These are phyloP conservation scores for Tethea ocularis DNA, from an alignment of 2,888 invertebrate genomes.

Conservation along the genomic window DNA sequence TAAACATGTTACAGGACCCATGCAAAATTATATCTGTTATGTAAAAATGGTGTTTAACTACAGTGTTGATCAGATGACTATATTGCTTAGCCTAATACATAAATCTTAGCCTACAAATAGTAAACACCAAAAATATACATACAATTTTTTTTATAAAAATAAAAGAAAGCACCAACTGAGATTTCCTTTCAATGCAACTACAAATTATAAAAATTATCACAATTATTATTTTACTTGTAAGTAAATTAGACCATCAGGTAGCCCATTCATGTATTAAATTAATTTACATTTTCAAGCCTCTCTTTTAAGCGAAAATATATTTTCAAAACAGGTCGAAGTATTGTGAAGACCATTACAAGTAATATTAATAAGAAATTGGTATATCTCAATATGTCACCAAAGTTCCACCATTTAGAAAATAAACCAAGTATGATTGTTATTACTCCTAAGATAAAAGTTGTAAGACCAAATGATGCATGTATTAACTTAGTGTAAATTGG, in stretches of 20 bases:
- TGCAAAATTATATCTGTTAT: no score
- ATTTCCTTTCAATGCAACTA: not conserved
- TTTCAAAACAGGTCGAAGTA: conserved; percentile 72
- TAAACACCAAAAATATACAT: not conserved
- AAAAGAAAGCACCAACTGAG: not conserved
- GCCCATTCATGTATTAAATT: conserved; percentile 20
- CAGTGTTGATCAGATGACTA: not conserved
- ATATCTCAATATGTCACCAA: conserved; percentile 67
- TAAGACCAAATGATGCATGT: conserved; percentile 69
- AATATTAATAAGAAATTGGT: conserved; percentile 60
- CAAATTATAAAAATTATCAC: not conserved
- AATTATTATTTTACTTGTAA: not conserved
- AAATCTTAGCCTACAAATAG: not conserved
- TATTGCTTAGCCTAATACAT: no score
- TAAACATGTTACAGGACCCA: no score
- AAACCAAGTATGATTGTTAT: conserved; percentile 68
- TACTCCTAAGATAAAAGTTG: conserved; percentile 70
- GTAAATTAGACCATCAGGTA: not conserved
- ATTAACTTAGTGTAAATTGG: conserved; percentile 76
- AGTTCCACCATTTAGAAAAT: conserved; percentile 72
- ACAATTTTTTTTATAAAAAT: not conserved
- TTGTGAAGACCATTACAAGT: conserved; percentile 64
- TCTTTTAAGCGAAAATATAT: conserved; percentile 77
- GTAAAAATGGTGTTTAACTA: not conserved
- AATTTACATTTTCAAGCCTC: conserved; percentile 66